phyloP scores from a whole-genome alignment of 2,888 invertebrate genomes.

The Athetis lepigone region DNA sequence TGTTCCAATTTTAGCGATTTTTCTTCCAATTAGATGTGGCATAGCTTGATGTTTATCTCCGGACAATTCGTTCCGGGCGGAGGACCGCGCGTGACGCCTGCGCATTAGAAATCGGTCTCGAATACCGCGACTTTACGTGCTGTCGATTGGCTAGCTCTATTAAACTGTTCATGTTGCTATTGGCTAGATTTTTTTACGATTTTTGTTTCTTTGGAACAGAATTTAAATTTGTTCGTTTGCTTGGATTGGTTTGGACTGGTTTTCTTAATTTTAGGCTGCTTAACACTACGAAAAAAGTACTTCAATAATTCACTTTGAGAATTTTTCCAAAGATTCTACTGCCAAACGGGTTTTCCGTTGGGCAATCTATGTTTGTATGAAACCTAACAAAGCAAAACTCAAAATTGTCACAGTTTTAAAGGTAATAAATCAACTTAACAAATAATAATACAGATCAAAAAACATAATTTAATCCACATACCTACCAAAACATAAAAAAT shows the following conservation, averaged over 20 bases:
- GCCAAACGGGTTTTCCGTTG: too few species aligned
- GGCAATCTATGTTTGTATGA: too few species aligned
- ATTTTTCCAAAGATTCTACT: too few species aligned
- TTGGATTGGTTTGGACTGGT: slow-evolving; percentile 6
- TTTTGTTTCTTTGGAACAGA: slow-evolving; percentile 28
- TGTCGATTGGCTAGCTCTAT: slow-evolving; percentile 73
- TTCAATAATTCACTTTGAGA: too few species aligned
- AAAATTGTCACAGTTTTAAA: background rate
- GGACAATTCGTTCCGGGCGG: slow-evolving; percentile 75
- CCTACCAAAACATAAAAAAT: slow-evolving; percentile 4
- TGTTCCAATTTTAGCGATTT: slow-evolving; percentile 65
- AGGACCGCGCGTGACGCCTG: slow-evolving; percentile 82
- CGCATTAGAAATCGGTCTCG: slow-evolving; percentile 83
- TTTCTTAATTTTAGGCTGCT: slow-evolving; percentile 3
- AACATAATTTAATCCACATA: background rate
- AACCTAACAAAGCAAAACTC: slow-evolving; percentile 6
- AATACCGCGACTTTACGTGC: slow-evolving; percentile 71
- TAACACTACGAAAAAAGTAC: background rate
- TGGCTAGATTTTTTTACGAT: slow-evolving; percentile 57
- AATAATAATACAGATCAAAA: background rate
- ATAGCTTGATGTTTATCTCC: slow-evolving; percentile 80
- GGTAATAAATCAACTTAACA: slow-evolving; percentile 12
- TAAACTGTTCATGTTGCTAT: slow-evolving; percentile 67
- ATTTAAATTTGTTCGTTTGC: slow-evolving; percentile 3
- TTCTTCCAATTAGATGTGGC: slow-evolving; percentile 66